A percentile compares a stretch with the other conserved stretches of the same genome.
These are phyloP conservation scores for Poeciliopsis presidionis DNA, from an alignment of 2,797 vertebrate species.

Conservation along the genomic window DNA sequence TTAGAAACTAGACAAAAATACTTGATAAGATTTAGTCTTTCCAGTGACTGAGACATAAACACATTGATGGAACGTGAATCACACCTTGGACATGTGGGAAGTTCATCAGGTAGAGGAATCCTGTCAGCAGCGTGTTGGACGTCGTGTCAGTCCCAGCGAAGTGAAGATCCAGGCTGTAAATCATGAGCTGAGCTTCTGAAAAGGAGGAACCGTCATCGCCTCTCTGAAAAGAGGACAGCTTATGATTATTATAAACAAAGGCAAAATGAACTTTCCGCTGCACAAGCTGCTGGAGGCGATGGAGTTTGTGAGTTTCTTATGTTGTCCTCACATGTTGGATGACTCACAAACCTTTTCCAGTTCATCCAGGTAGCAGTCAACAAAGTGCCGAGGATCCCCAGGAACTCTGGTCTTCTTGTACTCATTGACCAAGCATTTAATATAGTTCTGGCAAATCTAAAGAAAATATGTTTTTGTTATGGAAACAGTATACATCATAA, in stretches of 20 bases:
- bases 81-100: conserved; percentile 77
- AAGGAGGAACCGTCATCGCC: conserved; percentile 55
- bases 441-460: not conserved
- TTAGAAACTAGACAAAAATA: too few relatives aligned
- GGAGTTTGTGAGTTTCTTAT: not conserved
- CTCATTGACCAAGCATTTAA: not conserved
- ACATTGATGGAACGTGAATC: not conserved
- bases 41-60: not conserved
- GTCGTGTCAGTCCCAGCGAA: conserved; percentile 80
- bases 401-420: conserved; percentile 59
- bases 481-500: not conserved
- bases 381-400: conserved; percentile 60
- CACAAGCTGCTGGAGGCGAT: not conserved
- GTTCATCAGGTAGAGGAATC: conserved; percentile 73
- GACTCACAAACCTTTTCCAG: conserved; percentile 51
- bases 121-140: conserved; percentile 74
- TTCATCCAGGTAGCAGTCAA: conserved; percentile 73
- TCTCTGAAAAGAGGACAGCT: conserved; percentile 20
- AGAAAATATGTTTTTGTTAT: not conserved
- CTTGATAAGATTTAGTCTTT: too few relatives aligned
- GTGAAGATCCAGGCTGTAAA: conserved; percentile 61
- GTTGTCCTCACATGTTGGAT: not conserved
- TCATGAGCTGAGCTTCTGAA: conserved; percentile 56
- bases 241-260: not conserved
- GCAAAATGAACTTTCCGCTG: not conserved